Percentiles rank a stretch among this genome's conserved stretches.
phyloP scores from a whole-genome alignment of 2,888 invertebrate genomes.

The Atrina japonica region DNA sequence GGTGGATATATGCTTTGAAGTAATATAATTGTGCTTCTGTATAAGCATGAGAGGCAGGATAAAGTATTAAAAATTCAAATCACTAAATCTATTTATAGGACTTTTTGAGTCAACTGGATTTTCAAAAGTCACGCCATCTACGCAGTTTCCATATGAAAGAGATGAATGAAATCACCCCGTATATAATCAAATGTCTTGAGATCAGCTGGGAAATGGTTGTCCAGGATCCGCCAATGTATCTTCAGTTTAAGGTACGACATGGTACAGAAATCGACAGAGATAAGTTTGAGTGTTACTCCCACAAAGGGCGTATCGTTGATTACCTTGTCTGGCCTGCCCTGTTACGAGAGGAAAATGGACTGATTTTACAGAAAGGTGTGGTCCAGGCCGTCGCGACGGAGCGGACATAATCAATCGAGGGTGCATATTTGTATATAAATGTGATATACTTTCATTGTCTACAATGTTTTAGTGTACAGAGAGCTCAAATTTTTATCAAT shows the following conservation, averaged over 20 bases:
- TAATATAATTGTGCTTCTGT: too few relatives aligned
- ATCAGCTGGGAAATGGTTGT: constrained; percentile 61
- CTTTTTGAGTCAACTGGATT: constrained; percentile 61
- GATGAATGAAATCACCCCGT: constrained; percentile 56
- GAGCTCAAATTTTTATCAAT: too few relatives aligned
- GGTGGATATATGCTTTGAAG: too few relatives aligned
- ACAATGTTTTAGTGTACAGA: too few relatives aligned
- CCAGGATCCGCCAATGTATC: constrained; percentile 63
- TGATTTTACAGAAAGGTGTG: constrained; percentile 54
- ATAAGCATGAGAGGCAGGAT: too few relatives aligned
- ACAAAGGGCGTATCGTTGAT: constrained; percentile 50
- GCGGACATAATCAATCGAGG: too few relatives aligned
- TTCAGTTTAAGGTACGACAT: constrained; percentile 58
- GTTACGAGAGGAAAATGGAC: constrained; percentile 55
- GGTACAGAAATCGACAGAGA: constrained; percentile 50
- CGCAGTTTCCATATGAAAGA: constrained; percentile 58
- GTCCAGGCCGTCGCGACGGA: constrained; percentile 34
- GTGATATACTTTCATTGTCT: too few relatives aligned
- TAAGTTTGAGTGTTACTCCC: constrained; percentile 49
- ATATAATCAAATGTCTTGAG: constrained; percentile 56
- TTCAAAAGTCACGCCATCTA: constrained; percentile 58
- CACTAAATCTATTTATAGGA: constrained; percentile 52
- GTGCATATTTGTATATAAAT: too few relatives aligned
- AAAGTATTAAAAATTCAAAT: too few relatives aligned
- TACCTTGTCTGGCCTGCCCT: constrained; percentile 61